Base-by-base conservation (phyloP, 2,888 invertebrate species). In the Tachina fera region DNA sequence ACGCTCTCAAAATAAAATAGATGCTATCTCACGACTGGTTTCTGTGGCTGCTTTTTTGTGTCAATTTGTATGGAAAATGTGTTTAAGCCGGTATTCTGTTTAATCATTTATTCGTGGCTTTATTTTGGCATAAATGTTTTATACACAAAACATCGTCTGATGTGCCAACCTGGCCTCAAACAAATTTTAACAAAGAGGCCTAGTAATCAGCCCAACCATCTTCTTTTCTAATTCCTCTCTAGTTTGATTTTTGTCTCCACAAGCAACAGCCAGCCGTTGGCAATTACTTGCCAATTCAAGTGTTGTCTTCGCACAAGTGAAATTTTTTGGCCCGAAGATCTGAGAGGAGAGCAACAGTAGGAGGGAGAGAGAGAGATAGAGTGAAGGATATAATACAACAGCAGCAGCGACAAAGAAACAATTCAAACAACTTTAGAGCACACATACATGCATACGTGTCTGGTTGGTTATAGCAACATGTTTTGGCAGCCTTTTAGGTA, bases 121-220 rank as follows among this genome's bases (percentile, higher is more conserved):
- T 16, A 60, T 65, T 71, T 81, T 53, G 76, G 68, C 68, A 77
- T 8, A 9, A 70, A 49, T 60, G n/a, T 22, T 60, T 61, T 78
- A 9, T 19, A 11, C 6, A 14, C 14, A 49, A 65, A n/a, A 58
- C 51, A 16, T 10, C n/a, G 13, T 31, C 13, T 31, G 31, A 72
- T 31, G 58, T 47, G 71, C 71, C 58, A 58, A 16, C 58, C 16
- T n/a, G 14, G 3, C 39, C 14, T 22, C 16, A 16, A 43, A 61
- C 39, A 41, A 31, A 31, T 31, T 0, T 31, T 0, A 6, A 31
- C 11, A 41, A n/a, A 16, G 9, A 6, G 10, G 41, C 9, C 14
- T 10, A 58, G 31, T 8, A 61, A 61, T 8, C 11, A 67, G n/a
- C n/a, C 39, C 31, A 39, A 19, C 39, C 61, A 51, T 1, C 31